These are phyloP conservation scores for Equus quagga DNA, from an alignment of 2,113 vertebrate genomes.

Conservation along the genomic window DNA sequence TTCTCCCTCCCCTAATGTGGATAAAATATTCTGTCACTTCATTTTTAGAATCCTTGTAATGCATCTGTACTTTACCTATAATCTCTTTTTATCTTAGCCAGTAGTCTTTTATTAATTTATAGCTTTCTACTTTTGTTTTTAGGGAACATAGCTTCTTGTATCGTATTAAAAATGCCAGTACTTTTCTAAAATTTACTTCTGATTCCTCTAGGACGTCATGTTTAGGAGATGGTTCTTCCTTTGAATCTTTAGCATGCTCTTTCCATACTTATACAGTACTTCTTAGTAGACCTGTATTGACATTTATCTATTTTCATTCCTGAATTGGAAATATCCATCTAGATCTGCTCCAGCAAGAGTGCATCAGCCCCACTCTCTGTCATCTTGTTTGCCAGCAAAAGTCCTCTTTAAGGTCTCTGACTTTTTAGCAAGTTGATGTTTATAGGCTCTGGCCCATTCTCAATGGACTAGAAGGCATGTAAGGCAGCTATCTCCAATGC, in stretches of 20 bases:
- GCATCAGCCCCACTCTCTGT: not conserved
- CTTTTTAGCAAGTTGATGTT: not conserved
- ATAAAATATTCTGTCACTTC: not conserved
- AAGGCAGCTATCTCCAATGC: not conserved
- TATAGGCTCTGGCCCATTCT: not conserved
- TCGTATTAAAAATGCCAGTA: not conserved
- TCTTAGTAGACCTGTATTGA: not conserved
- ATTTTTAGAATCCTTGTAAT: not conserved
- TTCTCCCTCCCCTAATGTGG: not conserved
- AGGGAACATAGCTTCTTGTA: not conserved
- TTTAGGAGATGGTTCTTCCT: not conserved
- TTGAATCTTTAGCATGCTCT: not conserved
- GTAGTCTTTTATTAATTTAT: not conserved
- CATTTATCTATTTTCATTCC: not conserved
- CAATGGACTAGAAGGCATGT: not conserved
- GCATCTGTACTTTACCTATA: not conserved
- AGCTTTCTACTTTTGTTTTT: slow-evolving; percentile 39
- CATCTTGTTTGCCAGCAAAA: not conserved
- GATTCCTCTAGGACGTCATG: not conserved
- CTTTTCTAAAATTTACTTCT: slow-evolving; percentile 6
- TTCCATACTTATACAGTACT: not conserved
- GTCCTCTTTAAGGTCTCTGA: not conserved
- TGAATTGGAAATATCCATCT: not conserved
- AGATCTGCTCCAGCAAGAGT: not conserved
- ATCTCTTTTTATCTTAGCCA: not conserved